These are phyloP conservation scores for Heliocidaris tuberculata DNA, from an alignment of 35 echinoderm and acorn worm genomes.

Conservation along the genomic window DNA sequence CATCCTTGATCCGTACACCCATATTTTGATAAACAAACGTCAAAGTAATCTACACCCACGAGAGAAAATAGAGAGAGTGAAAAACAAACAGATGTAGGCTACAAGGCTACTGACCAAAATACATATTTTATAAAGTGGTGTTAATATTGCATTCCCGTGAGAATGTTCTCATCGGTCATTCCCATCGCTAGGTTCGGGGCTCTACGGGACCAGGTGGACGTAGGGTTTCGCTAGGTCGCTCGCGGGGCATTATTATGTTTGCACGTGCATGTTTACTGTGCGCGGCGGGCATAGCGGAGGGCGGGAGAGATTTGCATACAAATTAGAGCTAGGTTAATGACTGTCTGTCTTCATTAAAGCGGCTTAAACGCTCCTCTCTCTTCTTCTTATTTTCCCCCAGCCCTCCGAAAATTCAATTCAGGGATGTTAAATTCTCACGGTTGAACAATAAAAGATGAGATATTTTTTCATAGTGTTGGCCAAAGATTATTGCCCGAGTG, in stretches of 20 bases:
- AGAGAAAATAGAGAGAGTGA: not conserved
- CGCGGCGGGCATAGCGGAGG: not conserved
- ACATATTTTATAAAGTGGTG: not conserved
- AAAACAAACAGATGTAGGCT: not conserved
- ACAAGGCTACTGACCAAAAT: not conserved
- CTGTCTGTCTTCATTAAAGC: not conserved
- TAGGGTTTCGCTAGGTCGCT: not conserved
- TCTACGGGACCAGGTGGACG: not conserved
- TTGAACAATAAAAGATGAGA: slow-evolving; percentile 11
- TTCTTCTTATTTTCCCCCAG: not conserved
- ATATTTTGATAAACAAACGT: too few species aligned
- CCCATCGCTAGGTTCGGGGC: not conserved
- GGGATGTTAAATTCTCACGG: not conserved
- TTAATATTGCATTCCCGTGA: not conserved
- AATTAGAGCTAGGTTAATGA: not conserved
- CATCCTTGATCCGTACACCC: too few species aligned
- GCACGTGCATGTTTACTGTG: not conserved
- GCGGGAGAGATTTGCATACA: not conserved
- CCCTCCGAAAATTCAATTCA: not conserved
- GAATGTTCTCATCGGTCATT: not conserved
- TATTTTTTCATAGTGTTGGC: too few species aligned
- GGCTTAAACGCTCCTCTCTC: not conserved
- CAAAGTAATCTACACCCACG: too few species aligned
- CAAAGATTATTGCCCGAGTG: not conserved
- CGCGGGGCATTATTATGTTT: not conserved